These are phyloP conservation scores for Ormyrus nitidulus DNA, from an alignment of 2,888 invertebrate genomes.

Conservation along the genomic window DNA sequence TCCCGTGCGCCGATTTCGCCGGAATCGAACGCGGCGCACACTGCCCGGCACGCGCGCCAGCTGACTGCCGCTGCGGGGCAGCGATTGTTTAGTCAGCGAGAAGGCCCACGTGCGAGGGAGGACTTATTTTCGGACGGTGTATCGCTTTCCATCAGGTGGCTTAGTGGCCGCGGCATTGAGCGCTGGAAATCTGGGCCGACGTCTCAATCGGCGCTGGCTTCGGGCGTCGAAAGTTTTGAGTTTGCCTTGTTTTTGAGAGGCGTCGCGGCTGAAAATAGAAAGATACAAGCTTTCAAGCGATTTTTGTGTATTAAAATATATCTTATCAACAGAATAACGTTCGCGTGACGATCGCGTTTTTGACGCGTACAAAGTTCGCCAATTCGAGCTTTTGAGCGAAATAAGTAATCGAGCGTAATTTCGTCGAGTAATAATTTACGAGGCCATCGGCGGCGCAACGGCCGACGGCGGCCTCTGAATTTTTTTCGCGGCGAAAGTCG, in stretches of 20 bases:
- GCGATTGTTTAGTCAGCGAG: constrained; percentile 35
- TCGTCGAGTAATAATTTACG: not conserved
- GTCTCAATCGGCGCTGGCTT: not conserved
- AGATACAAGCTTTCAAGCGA: not conserved
- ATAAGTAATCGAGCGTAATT: not conserved
- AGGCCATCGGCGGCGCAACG: not conserved
- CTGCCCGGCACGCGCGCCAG: constrained; percentile 23
- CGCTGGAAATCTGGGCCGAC: not conserved
- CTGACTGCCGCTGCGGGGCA: constrained; percentile 33
- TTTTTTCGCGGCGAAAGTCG: not conserved
- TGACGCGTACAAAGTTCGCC: not conserved
- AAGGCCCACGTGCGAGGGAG: constrained; percentile 24
- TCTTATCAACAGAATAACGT: not conserved
- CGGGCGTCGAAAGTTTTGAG: not conserved
- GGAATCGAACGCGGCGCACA: constrained; percentile 13
- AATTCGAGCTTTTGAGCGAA: not conserved
- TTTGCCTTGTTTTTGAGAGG: not conserved
- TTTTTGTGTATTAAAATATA: not conserved
- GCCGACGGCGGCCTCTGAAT: not conserved
- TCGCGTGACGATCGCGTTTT: not conserved
- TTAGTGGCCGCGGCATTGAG: not conserved
- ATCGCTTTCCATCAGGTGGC: constrained; percentile 8
- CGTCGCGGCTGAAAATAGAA: not conserved
- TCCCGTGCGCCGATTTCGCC: constrained; percentile 57
- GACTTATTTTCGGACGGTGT: not conserved